Evolutionary conservation across 2,888 invertebrate genomes (phyloP), one percentile per base, ranked within the genome.

Genomic region (Plebejus anna): DNA sequence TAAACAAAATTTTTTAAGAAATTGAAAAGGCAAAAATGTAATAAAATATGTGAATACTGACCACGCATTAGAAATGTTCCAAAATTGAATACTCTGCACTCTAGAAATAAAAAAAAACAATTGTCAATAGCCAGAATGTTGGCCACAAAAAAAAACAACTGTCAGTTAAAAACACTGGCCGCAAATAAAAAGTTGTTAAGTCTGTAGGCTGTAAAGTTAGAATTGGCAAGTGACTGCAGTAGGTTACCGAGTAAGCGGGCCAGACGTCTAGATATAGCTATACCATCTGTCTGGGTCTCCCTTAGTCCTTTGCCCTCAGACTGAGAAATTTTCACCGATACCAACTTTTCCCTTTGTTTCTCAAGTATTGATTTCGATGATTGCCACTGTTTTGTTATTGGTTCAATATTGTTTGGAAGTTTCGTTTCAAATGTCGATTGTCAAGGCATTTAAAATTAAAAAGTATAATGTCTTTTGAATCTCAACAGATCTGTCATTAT

Each of bases 151-250:
- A 70, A 71, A 38, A 70, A n/a, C n/a, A 70, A 70, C 16, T 38
- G 22, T 42, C 71, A 71, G 38, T 42, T 7, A 9, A 22, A 71
- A 42, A 42, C 36, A 22, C 71, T 22, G 22, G n/a, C 42, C 42
- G 38, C 38, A 71, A 71, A 71, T 71, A 71, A 61, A 61, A 66
- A 66, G 66, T 66, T 66, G 32, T 36, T 32, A 16, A 66, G 66
- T 66, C 66, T 66, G 66, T 66, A 66, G 66, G 66, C 66, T 66
- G 66, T 66, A 13, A 66, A 66, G 66, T 71, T 71, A 42, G 42
- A 71, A 71, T 71, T 71, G 71, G 71, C 38, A 71, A 38, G 38
- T 71, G 42, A 71, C 71, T 42, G 38, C 71, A 71, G 32, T 66
- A 32, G 66, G 66, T 66, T 66, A 66, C 66, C 32, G 32, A 66